A percentile compares a stretch with the other conserved stretches of the same genome.
Conservation (phyloP, 2,113 vertebrate species). For the Sinocyclocheilus rhinocerous region DNA sequence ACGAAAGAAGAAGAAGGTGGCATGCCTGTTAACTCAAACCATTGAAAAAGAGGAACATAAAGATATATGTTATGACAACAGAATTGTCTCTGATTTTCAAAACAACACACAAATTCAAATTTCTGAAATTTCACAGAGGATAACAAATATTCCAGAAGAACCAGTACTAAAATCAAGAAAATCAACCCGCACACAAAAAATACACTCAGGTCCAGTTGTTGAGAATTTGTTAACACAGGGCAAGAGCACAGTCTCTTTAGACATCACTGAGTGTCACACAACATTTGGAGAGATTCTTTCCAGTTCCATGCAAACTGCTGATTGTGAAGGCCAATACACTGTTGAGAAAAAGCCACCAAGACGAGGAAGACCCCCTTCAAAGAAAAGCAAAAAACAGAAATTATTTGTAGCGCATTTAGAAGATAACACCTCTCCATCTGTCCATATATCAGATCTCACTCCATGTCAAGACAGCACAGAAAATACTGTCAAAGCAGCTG, state of each 20-base stretch:
- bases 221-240: not conserved
- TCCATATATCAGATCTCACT: not conserved
- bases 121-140: not conserved
- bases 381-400: not conserved
- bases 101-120: not conserved
- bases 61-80: not conserved
- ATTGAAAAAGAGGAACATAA: not conserved
- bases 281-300: not conserved
- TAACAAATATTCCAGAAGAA: not conserved
- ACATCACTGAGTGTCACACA: not conserved
- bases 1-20: not conserved
- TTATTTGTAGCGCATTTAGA: not conserved
- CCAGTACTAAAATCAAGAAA: slow-evolving; percentile 5
- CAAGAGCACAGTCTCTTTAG: not conserved
- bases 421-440: not conserved
- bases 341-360: not conserved
- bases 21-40: not conserved
- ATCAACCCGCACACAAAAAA: not conserved
- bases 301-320: not conserved
- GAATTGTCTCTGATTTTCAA: slow-evolving; percentile 20
- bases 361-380: slow-evolving; percentile 13
- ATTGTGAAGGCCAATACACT: not conserved
- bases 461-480: not conserved
- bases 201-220: not conserved
- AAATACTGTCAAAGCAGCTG: not conserved